phyloP scores from a whole-genome alignment of 2,113 vertebrate species.

The Chionis minor region DNA sequence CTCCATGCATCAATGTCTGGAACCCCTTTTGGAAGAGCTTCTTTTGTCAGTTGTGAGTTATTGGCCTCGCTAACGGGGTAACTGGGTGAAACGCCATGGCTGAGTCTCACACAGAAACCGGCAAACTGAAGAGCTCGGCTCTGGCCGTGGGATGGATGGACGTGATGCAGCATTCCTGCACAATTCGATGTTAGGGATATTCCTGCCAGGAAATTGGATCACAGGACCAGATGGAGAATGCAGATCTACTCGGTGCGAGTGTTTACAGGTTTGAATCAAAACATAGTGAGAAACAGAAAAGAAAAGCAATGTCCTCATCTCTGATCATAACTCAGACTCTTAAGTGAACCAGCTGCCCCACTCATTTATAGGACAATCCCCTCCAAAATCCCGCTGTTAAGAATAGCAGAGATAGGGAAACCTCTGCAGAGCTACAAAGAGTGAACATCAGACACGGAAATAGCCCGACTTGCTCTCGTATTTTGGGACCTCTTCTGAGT shows the following conservation, averaged over 20 bases:
- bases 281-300: not conserved
- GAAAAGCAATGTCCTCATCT: not conserved
- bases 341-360: not conserved
- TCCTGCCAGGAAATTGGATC: slow-evolving; percentile 40
- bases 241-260: not conserved
- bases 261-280: slow-evolving; percentile 48
- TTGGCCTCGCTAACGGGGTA: not conserved
- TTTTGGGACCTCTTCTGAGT: not conserved
- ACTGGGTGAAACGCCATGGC: not conserved
- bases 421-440: not conserved
- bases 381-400: not conserved
- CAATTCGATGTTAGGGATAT: not conserved
- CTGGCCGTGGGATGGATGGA: accelerated
- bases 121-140: not conserved
- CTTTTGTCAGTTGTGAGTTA: not conserved
- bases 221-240: slow-evolving; percentile 1
- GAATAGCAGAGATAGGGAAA: not conserved
- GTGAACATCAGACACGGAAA: not conserved
- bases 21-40: slow-evolving; percentile 18
- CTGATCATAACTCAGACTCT: not conserved
- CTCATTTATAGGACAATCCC: not conserved
- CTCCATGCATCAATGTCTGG: not conserved
- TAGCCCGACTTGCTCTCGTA: not conserved
- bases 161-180: not conserved
- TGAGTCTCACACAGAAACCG: not conserved